Evolutionary conservation across 2,888 invertebrate species (phyloP).

Genomic region (Hydrotaea diabolus): DNA sequence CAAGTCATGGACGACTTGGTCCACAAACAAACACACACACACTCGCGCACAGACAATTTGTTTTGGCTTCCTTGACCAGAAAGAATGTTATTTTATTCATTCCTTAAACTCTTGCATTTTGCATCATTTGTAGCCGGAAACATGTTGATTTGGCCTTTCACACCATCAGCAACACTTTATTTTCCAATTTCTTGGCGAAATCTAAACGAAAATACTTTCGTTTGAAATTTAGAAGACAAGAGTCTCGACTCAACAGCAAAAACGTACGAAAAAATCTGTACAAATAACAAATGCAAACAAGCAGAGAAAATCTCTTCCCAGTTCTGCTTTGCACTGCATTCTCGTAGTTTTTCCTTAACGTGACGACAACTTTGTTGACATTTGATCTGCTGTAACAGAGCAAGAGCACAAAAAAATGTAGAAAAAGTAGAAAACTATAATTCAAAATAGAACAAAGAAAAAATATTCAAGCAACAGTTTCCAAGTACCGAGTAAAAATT

Average conservation of each 20-base stretch:
- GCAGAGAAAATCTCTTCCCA: constrained; percentile 23
- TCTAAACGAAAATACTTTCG: constrained; percentile 32
- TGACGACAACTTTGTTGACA: constrained; percentile 67
- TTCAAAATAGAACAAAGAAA: constrained; percentile 46
- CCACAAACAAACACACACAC: background rate
- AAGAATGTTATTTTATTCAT: background rate
- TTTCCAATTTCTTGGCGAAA: constrained; percentile 34
- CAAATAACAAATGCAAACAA: constrained; percentile 39
- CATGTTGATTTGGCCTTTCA: constrained; percentile 25
- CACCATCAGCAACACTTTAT: constrained; percentile 42
- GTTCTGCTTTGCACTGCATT: background rate
- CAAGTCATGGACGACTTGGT: too few species aligned
- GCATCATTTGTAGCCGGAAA: constrained; percentile 30
- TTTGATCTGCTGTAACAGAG: constrained; percentile 61
- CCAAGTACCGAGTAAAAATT: constrained; percentile 4
- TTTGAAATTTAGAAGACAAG: constrained; percentile 15
- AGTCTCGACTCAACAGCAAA: background rate
- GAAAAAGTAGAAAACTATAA: constrained; percentile 32
- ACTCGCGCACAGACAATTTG: background rate
- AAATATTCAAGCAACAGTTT: constrained; percentile 51
- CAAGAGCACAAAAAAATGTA: background rate
- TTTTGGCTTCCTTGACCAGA: background rate
- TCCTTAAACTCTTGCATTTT: background rate
- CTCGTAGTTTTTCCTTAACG: constrained; percentile 32
- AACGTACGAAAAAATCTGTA: constrained; percentile 22